phyloP scores from a whole-genome alignment of 2,888 invertebrate species.

The Lasioglossum zephyrum region DNA sequence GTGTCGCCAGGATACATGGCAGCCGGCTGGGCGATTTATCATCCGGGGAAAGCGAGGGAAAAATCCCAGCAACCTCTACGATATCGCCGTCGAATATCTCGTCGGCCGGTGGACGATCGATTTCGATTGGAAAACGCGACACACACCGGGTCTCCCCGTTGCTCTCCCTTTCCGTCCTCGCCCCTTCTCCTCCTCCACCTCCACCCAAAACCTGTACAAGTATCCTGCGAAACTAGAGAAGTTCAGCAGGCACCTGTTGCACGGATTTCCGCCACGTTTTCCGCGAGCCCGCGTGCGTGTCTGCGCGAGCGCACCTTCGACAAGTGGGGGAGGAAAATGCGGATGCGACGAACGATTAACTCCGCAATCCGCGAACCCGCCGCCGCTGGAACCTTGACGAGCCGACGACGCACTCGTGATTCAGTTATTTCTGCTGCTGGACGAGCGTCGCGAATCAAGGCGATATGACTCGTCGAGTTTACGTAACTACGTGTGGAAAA shows the following conservation, averaged over 20 bases:
- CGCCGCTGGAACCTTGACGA: slow-evolving; percentile 27
- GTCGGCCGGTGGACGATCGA: slow-evolving; percentile 31
- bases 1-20: slow-evolving; percentile 55
- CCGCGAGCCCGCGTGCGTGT: slow-evolving; percentile 60
- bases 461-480: slow-evolving; percentile 1
- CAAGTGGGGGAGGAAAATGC: not conserved
- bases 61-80: not conserved
- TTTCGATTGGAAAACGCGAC: slow-evolving; percentile 40
- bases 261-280: slow-evolving; percentile 81
- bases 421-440: slow-evolving; percentile 1
- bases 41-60: slow-evolving; percentile 1
- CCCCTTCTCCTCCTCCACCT: not conserved
- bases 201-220: slow-evolving; percentile 40
- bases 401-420: not conserved
- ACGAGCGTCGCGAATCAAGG: not conserved
- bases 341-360: slow-evolving; percentile 31
- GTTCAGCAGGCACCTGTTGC: slow-evolving; percentile 82
- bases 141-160: not conserved
- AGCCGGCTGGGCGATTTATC: slow-evolving; percentile 44
- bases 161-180: slow-evolving; percentile 21
- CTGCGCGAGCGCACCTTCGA: slow-evolving; percentile 35
- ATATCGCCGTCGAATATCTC: slow-evolving; percentile 12
- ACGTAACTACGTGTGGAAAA: not conserved
- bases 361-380: slow-evolving; percentile 16
- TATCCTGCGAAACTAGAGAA: slow-evolving; percentile 70